phyloP scores from a whole-genome alignment of 2,888 invertebrate genomes.

The Yponomeuta plumbellus region DNA sequence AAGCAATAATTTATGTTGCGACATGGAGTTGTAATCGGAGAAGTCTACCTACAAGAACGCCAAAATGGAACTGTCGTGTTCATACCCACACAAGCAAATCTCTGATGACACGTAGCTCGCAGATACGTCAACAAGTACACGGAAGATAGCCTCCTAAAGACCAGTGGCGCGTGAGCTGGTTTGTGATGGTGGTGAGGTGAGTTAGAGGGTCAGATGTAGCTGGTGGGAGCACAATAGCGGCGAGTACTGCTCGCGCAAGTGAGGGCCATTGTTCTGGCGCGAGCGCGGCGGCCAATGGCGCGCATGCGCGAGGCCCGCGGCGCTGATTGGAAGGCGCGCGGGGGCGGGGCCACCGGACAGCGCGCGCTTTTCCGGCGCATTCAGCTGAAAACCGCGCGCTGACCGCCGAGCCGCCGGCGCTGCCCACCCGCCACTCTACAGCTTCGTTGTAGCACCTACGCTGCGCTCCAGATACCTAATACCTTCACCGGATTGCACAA shows the following conservation, averaged over 20 bases:
- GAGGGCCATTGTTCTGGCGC: slow-evolving; percentile 63
- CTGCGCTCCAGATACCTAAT: not conserved
- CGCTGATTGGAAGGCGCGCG: slow-evolving; percentile 49
- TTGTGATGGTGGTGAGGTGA: not conserved
- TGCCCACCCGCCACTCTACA: not conserved
- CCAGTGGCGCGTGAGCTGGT: not conserved
- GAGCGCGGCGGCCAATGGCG: slow-evolving; percentile 48
- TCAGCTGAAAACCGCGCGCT: slow-evolving; percentile 34
- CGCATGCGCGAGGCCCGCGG: slow-evolving; percentile 31
- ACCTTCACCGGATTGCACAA: not conserved
- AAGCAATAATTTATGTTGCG: too few relatives aligned
- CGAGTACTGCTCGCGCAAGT: slow-evolving; percentile 44
- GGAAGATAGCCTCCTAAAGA: not conserved
- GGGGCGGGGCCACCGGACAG: slow-evolving; percentile 41
- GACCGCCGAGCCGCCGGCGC: slow-evolving; percentile 4
- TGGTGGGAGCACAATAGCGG: slow-evolving; percentile 30
- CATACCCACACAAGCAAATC: not conserved
- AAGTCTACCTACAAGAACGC: not conserved
- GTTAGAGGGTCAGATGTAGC: slow-evolving; percentile 25
- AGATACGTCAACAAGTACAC: not conserved
- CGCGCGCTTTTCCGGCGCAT: slow-evolving; percentile 45
- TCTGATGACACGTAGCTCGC: not conserved
- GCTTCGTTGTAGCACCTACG: not conserved
- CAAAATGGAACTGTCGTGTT: not conserved
- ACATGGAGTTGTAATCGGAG: not conserved